Evolutionary conservation across 2,888 invertebrate species (phyloP), one percentile per base, ranked within the genome.

Genomic region (Hirudinaria manillensis): DNA sequence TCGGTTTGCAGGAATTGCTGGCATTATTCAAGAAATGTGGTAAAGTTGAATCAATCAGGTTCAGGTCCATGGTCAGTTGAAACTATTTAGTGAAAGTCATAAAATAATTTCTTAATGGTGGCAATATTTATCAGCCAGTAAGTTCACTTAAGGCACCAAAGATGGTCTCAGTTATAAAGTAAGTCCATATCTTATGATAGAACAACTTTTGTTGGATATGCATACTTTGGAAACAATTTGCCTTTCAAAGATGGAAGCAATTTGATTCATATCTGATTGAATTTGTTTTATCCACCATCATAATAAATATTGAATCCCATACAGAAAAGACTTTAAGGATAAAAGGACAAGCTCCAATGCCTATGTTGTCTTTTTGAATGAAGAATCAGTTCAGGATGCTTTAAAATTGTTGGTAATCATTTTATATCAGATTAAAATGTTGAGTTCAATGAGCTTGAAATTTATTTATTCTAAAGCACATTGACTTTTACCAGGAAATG

Each of bases 291-390:
- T 61, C 3, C 6, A 6, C 13, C 27, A 56, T 56, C 56, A 7
- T 10, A 27, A 27, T 61, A 13, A 27, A 61, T 61, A 6, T 24
- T 61, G 4, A 24, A 2, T 3, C 13, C 24, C 29, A 61, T 19
- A 61, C 61, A 61, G 61, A 29, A 61, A 61, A 16, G 61, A 61
- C 24, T 61, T 61, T 29, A 61, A 61, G 24, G 61, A 61, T n/a
- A 61, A 61, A 61, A 61, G 61, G 10, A 61, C 61, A 6, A 61
- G 61, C 61, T 29, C 29, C 61, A 61, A 61, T 61, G 61, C 61
- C 19, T 61, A 61, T 61, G 61, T 61, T 29, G 61, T 61, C 24
- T 61, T 61, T 61, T 1, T 29, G 3, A 29, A 61, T 29, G 61
- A 61, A 61, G 24, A 24, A 6, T 61, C 61, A 29, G 61, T 16